Evolutionary conservation across 2,797 vertebrate species (phyloP).

Genomic region (Ctenosaura bakeri): DNA sequence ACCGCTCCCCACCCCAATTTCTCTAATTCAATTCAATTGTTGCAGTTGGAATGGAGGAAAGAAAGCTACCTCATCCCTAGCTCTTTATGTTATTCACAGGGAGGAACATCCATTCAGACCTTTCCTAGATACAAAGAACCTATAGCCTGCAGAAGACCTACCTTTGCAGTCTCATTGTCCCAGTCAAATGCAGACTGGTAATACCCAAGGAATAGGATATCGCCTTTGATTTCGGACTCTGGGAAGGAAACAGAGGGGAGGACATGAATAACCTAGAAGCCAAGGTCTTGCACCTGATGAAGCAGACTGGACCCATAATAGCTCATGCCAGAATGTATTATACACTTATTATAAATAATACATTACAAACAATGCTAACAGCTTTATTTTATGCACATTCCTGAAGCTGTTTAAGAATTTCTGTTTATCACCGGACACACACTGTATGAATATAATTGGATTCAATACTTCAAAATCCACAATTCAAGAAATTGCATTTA

Average conservation of each 20-base stretch:
- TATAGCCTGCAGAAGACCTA: slow-evolving; percentile 61
- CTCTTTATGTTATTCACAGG: too few relatives aligned
- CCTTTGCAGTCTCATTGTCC: slow-evolving; percentile 94
- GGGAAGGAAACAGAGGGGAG: slow-evolving; percentile 1
- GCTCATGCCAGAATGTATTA: not conserved
- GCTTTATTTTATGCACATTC: not conserved
- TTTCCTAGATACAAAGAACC: not conserved
- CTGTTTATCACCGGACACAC: too few relatives aligned
- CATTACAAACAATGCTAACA: not conserved
- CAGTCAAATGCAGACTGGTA: slow-evolving; percentile 95
- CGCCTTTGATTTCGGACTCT: slow-evolving; percentile 95
- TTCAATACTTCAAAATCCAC: too few relatives aligned
- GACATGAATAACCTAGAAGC: not conserved
- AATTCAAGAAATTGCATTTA: too few relatives aligned
- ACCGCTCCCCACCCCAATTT: too few relatives aligned
- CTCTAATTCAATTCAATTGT: not conserved
- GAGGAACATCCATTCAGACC: not conserved
- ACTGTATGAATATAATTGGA: too few relatives aligned
- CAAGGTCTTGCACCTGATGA: not conserved
- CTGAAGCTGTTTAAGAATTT: too few relatives aligned
- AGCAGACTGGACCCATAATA: not conserved
- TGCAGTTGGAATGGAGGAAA: not conserved
- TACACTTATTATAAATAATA: too few relatives aligned
- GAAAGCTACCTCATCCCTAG: not conserved
- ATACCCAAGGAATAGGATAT: slow-evolving; percentile 91